phyloP scores from a whole-genome alignment of 2,113 vertebrate genomes.

The Pollachius pollachius region DNA sequence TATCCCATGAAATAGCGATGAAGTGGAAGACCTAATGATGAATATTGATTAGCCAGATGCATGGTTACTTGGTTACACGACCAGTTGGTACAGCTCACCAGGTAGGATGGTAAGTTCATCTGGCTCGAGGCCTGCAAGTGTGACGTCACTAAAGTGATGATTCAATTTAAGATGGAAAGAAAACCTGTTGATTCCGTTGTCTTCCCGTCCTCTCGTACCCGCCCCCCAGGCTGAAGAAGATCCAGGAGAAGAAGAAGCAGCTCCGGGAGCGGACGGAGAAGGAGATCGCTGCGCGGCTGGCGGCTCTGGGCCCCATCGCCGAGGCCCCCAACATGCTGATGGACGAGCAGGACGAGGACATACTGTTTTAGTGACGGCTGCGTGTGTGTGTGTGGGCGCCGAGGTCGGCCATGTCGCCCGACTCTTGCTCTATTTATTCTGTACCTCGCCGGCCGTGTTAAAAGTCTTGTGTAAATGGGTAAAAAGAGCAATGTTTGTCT shows the following conservation, averaged over 20 bases:
- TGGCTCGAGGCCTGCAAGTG: too few relatives aligned
- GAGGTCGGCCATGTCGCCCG: background rate
- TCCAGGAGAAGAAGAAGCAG: slow-evolving; percentile 98
- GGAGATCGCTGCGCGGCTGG: slow-evolving; percentile 78
- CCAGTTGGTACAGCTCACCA: too few relatives aligned
- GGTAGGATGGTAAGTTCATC: too few relatives aligned
- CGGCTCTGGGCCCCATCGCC: slow-evolving; percentile 67
- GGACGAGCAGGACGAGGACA: slow-evolving; percentile 91
- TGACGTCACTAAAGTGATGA: too few relatives aligned
- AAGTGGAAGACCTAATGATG: too few relatives aligned
- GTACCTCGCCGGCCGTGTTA: slow-evolving; percentile 54
- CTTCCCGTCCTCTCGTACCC: background rate
- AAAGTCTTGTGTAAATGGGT: slow-evolving; percentile 45
- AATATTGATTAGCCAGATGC: too few relatives aligned
- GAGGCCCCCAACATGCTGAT: slow-evolving; percentile 90
- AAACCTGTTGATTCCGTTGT: background rate
- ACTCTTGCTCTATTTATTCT: slow-evolving; percentile 69
- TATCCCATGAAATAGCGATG: too few relatives aligned
- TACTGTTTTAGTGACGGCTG: slow-evolving; percentile 87
- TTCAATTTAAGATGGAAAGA: background rate
- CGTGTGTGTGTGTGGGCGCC: too few relatives aligned
- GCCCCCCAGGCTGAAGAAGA: slow-evolving; percentile 91
- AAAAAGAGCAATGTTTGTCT: slow-evolving; percentile 14
- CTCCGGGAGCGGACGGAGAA: slow-evolving; percentile 84
- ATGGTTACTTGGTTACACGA: too few relatives aligned